These are phyloP conservation scores for Apodemia mormo DNA, from an alignment of 2,888 invertebrate genomes.

Conservation along the genomic window DNA sequence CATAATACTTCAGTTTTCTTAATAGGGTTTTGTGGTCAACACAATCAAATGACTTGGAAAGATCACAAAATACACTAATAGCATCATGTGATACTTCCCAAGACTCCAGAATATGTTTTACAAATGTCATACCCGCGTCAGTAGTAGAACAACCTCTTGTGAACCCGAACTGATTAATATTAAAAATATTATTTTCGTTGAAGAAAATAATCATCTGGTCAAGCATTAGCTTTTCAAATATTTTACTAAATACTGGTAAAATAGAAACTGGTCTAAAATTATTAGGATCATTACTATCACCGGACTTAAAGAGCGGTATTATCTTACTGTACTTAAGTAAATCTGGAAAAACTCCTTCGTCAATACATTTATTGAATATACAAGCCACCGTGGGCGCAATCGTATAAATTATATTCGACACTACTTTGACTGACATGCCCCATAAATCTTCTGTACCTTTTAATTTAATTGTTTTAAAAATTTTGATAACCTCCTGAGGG, in stretches of 20 bases:
- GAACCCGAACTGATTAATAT: no score
- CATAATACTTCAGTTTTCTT: background rate
- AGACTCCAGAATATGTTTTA: no score
- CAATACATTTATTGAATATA: slow-evolving; percentile 3
- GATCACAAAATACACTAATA: no score
- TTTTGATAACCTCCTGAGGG: background rate
- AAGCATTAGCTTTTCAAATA: background rate
- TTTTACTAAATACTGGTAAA: background rate
- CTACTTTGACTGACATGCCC: background rate
- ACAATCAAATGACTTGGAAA: background rate
- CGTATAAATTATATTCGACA: background rate
- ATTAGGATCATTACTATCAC: background rate
- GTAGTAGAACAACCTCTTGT: no score
- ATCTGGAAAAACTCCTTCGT: background rate
- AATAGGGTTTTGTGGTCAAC: background rate
- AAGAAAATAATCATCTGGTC: background rate
- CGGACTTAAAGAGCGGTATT: background rate
- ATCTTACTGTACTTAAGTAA: no score
- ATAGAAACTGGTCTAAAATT: background rate
- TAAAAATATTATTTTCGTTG: no score
- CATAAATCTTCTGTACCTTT: background rate
- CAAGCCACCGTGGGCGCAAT: background rate
- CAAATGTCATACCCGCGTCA: no score
- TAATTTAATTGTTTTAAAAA: background rate
- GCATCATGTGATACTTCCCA: no score